Conservation (phyloP, 2,113 vertebrate species). For the Leucoraja erinaceus region DNA sequence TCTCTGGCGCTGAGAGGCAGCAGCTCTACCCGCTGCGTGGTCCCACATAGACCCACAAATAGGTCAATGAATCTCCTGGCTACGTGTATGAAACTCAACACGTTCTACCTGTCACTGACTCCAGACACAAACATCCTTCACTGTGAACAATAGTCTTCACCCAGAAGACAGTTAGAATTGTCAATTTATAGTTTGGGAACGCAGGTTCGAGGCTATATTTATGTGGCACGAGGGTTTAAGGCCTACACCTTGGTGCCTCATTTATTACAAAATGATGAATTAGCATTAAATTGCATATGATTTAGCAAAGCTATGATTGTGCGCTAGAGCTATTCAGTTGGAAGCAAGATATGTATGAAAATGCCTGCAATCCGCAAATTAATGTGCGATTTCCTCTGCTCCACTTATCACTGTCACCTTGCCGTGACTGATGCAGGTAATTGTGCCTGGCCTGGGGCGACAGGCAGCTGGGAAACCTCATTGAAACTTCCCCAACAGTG, state of each 20-base stretch:
- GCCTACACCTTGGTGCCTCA: background rate
- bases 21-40: no score
- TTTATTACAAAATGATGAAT: slow-evolving; percentile 14
- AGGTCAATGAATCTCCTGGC: background rate
- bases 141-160: background rate
- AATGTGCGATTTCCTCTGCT: background rate
- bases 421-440: background rate
- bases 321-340: background rate
- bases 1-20: no score
- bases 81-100: background rate
- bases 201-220: background rate
- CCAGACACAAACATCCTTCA: background rate
- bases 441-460: background rate
- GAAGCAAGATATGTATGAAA: background rate
- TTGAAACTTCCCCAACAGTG: no score
- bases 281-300: slow-evolving; percentile 11
- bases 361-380: background rate
- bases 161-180: background rate
- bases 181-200: background rate
- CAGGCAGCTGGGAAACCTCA: background rate
- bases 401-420: background rate
- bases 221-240: background rate
- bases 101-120: background rate
- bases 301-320: slow-evolving; percentile 23
- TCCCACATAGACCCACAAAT: no score